Evolutionary conservation across 2,888 invertebrate species (phyloP).

Genomic region (Gymnosoma rotundatum): DNA sequence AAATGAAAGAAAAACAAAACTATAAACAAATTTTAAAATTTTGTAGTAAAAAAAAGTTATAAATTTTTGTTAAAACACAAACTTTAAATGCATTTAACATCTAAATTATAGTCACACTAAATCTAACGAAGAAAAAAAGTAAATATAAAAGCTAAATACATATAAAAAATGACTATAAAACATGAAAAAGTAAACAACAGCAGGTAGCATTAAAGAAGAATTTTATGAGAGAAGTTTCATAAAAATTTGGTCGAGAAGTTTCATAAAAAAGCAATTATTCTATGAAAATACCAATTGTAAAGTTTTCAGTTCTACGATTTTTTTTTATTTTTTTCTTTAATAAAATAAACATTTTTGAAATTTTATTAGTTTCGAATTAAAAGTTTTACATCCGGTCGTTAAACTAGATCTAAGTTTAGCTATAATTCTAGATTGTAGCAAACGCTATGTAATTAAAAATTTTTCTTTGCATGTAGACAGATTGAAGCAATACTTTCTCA

Average conservation of each 20-base stretch:
- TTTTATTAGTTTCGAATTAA: not conserved
- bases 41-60: slow-evolving; percentile 28
- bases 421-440: too few relatives aligned
- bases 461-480: too few relatives aligned
- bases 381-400: not conserved
- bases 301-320: not conserved
- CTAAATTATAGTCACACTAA: slow-evolving; percentile 70
- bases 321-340: not conserved
- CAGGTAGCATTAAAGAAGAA: slow-evolving; percentile 62
- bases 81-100: slow-evolving; percentile 69
- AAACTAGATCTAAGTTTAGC: not conserved
- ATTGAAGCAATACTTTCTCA: too few relatives aligned
- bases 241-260: not conserved
- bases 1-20: not conserved
- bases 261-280: not conserved
- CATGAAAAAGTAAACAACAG: slow-evolving; percentile 51
- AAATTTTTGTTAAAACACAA: slow-evolving; percentile 36
- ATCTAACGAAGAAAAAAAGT: slow-evolving; percentile 17
- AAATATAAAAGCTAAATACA: slow-evolving; percentile 21
- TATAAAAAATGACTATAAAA: slow-evolving; percentile 39
- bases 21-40: slow-evolving; percentile 47
- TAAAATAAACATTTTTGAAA: not conserved
- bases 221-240: slow-evolving; percentile 46
- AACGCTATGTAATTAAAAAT: too few relatives aligned
- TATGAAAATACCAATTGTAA: not conserved